Percentiles rank a stretch among this genome's conserved stretches.
These are phyloP conservation scores for Cranoglanis bouderius DNA, from an alignment of 2,113 vertebrate species.

Conservation along the genomic window DNA sequence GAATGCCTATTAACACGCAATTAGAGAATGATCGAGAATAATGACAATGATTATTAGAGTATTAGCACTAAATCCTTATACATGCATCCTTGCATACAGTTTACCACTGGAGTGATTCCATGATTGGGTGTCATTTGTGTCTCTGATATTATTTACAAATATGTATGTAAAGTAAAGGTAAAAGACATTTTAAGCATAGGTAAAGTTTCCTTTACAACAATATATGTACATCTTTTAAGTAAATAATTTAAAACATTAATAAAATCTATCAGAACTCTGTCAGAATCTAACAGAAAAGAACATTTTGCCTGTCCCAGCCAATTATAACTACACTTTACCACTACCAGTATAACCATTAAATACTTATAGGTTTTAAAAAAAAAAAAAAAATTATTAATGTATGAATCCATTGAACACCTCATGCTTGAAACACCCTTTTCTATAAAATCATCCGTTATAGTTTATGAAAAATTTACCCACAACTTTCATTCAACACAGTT, in stretches of 20 bases:
- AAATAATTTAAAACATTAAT: neutral
- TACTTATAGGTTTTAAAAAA: neutral
- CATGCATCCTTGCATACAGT: neutral
- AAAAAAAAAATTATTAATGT: no score
- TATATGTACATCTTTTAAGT: neutral
- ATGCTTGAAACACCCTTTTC: neutral
- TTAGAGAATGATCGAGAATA: neutral
- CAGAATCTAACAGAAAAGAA: neutral
- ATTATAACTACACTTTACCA: neutral
- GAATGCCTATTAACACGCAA: neutral
- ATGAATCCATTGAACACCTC: neutral
- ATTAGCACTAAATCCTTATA: neutral
- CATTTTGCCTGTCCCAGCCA: neutral
- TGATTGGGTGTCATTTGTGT: neutral
- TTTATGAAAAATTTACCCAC: neutral
- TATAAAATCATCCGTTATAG: neutral
- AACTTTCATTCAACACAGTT: neutral
- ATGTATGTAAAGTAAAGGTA: neutral
- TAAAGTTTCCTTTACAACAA: neutral
- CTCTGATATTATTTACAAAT: neutral
- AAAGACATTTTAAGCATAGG: neutral
- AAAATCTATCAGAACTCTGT: neutral
- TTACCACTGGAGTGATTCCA: neutral
- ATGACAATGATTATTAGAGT: neutral
- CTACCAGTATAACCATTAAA: neutral